A percentile compares a stretch with the other conserved stretches of the same genome.
Evolutionary conservation across 2,888 invertebrate species (phyloP).

Genomic region (Morpho deidamia): DNA sequence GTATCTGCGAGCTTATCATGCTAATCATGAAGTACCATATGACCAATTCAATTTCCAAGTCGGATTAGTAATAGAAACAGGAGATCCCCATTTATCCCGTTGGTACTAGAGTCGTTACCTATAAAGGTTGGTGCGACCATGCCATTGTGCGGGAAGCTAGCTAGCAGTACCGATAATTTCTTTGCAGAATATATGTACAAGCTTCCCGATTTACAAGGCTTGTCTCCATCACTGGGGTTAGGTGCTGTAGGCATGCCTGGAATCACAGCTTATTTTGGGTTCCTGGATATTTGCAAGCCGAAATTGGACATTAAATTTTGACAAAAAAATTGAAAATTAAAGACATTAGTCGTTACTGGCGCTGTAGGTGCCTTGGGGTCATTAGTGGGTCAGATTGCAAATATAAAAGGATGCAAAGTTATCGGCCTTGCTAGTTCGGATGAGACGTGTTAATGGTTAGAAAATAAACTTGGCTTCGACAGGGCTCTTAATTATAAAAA

Average conservation of each 20-base stretch:
- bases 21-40: conserved; percentile 25
- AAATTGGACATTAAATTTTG: no score
- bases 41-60: conserved; percentile 40
- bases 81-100: conserved; percentile 78
- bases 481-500: conserved; percentile 82
- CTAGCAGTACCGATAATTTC: conserved; percentile 30
- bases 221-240: conserved; percentile 67
- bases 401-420: conserved; percentile 76
- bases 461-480: conserved; percentile 81
- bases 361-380: conserved; percentile 86
- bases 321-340: no score
- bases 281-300: conserved; percentile 80
- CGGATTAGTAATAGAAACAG: conserved; percentile 76
- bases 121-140: conserved; percentile 83
- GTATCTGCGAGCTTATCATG: conserved; percentile 33
- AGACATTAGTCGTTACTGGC: conserved; percentile 81
- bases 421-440: conserved; percentile 84
- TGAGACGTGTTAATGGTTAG: conserved; percentile 82
- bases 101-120: conserved; percentile 77
- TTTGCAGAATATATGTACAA: conserved; percentile 26
- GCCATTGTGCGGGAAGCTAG: conserved; percentile 34
- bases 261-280: conserved; percentile 83
- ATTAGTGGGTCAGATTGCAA: conserved; percentile 84
- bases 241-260: conserved; percentile 82
- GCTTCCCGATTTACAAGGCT: conserved; percentile 69